A percentile compares a stretch with the other conserved stretches of the same genome.
Evolutionary conservation across 2,888 invertebrate genomes (phyloP).

Genomic region (Venustoraphidia nigricollis): DNA sequence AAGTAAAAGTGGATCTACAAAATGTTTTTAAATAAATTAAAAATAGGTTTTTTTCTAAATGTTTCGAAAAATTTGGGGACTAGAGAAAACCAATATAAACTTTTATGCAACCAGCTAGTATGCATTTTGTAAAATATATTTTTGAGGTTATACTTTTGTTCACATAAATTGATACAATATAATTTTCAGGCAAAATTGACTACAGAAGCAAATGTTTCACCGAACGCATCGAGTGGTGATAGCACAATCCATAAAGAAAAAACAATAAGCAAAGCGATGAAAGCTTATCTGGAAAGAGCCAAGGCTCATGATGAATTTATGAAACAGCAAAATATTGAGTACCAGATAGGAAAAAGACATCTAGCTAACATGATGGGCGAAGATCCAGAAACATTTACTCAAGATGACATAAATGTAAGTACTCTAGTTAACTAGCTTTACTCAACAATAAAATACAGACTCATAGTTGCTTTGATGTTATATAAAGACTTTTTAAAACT

Average conservation of each 20-base stretch:
- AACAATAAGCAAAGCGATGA: slow-evolving; percentile 77
- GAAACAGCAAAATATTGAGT: slow-evolving; percentile 61
- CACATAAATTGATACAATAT: not conserved
- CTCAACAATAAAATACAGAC: no score
- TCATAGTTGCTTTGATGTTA: no score
- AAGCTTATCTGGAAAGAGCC: slow-evolving; percentile 70
- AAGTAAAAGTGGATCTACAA: not conserved
- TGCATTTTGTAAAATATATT: not conserved
- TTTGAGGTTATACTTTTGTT: slow-evolving; percentile 2
- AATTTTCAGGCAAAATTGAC: slow-evolving; percentile 6
- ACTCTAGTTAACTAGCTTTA: not conserved
- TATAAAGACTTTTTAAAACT: no score
- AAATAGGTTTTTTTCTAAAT: no score
- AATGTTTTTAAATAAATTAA: no score
- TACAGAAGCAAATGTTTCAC: slow-evolving; percentile 1
- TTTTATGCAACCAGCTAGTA: no score
- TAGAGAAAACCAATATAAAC: no score
- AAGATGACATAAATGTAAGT: slow-evolving; percentile 70
- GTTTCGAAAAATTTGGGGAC: no score
- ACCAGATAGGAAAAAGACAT: slow-evolving; percentile 84
- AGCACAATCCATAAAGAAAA: slow-evolving; percentile 25
- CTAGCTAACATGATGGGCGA: slow-evolving; percentile 98
- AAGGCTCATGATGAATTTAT: slow-evolving; percentile 71
- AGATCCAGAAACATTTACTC: slow-evolving; percentile 76
- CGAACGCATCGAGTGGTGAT: not conserved